phyloP scores from a whole-genome alignment of 2,888 invertebrate genomes.

The Diplazon laetatorius region DNA sequence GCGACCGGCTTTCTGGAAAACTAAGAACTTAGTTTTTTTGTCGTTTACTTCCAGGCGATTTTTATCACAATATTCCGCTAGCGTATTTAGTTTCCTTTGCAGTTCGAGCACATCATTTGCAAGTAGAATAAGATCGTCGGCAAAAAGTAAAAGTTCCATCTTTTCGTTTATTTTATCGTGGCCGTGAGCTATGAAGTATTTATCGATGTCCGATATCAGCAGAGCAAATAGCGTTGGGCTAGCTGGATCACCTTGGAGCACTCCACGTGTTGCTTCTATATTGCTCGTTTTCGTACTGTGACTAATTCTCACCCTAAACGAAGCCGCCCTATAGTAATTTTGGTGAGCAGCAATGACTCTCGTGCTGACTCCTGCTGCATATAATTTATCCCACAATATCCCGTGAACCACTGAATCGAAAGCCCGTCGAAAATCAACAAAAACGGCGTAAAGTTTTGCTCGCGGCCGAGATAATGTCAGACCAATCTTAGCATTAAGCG shows the following conservation, averaged over 20 bases:
- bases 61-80: background rate
- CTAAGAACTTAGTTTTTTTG: background rate
- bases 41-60: background rate
- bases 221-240: too few relatives aligned
- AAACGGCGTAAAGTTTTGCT: slow-evolving; percentile 6
- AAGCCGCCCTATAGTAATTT: background rate
- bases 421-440: background rate
- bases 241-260: too few relatives aligned
- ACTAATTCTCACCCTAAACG: slow-evolving; percentile 14
- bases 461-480: background rate
- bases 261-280: too few relatives aligned
- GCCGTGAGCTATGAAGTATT: too few relatives aligned
- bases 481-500: background rate
- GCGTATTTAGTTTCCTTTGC: background rate
- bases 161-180: too few relatives aligned
- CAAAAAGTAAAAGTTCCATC: background rate
- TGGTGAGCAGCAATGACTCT: background rate
- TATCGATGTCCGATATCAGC: too few relatives aligned
- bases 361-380: slow-evolving; percentile 6
- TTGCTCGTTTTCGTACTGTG: background rate
- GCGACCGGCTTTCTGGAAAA: background rate
- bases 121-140: background rate
- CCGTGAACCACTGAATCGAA: slow-evolving; percentile 4
- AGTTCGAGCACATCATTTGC: background rate
- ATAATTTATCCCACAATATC: slow-evolving; percentile 12